Base-by-base conservation (phyloP, 2,888 invertebrate species). In the Auanema sp. region DNA sequence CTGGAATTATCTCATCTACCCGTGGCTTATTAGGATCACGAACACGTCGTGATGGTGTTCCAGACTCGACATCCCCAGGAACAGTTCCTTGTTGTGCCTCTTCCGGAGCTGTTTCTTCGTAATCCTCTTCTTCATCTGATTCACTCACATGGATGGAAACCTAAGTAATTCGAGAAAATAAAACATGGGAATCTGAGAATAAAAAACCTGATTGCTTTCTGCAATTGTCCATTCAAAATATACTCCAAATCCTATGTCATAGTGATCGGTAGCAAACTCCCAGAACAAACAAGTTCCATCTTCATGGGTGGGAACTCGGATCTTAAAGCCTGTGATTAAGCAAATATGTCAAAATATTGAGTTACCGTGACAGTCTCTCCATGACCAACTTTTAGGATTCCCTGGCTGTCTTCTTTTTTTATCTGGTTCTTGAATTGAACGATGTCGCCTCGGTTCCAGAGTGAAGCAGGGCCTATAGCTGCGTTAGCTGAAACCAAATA, bases 201-300 rank as follows among this genome's bases (percentile, higher is more conserved):
- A 33, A 11, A 33, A n/a, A 52, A 63, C 92, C 1, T 92, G 89
- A 84, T 91, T 92, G 61, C 79, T 84, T 5, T 85, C 86, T 2
- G 85, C 83, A 49, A 85, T 80, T 58, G 91, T 91, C 93, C 96
- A 98, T 86, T 98, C 98, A 85, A 99, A 99, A 85, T 91, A 95
- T 55, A 99, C 89, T 0, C 98, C 98, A 85, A 99, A 99, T 85
- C 83, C 84, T 44, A 99, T 91, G 84, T 99, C 98, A 83, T 95
- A 98, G 84, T 90, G 90, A 85, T 99, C 98, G 0, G 98, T 97
- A 14, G 96, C 95, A 85, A 98, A 99, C 87, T 99, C 98, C 97
- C 97, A 98, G 86, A 94, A 97, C 44, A 99, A 87, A 79, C 92
- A 91, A 1, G 91, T 89, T 0, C 97, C 97, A 79, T 92, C 91